Percentiles rank a stretch among this genome's conserved stretches.
Evolutionary conservation across 2,888 invertebrate genomes (phyloP).

Genomic region (Callinectes sapidus): DNA sequence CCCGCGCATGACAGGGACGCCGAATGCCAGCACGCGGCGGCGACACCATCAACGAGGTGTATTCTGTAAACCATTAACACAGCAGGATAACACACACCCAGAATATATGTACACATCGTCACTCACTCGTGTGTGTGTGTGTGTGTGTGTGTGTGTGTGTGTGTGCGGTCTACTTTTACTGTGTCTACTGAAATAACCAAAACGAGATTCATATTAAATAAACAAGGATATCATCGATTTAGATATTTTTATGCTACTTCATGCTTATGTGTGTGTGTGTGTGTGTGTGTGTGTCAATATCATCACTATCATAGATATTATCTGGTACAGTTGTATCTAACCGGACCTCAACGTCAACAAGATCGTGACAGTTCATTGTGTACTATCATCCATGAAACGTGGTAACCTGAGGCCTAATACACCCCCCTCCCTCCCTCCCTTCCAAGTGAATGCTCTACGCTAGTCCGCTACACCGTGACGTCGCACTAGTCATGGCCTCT

Average conservation of each 20-base stretch:
- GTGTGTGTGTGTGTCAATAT: constrained; percentile 21
- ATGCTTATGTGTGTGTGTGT: background rate
- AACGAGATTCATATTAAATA: too few relatives aligned
- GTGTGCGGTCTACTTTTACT: background rate
- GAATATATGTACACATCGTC: background rate
- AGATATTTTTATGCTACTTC: background rate
- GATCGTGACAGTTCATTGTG: background rate
- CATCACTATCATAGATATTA: background rate
- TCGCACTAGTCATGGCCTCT: background rate
- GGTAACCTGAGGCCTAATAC: background rate
- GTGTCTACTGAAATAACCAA: too few relatives aligned
- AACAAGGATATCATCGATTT: background rate
- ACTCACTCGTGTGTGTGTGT: background rate
- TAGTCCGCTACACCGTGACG: background rate
- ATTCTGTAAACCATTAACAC: background rate
- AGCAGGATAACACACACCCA: background rate
- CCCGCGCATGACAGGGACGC: too few relatives aligned
- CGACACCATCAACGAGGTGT: background rate
- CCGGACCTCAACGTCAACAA: background rate
- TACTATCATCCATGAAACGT: background rate
- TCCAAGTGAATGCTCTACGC: background rate
- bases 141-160: constrained; percentile 15
- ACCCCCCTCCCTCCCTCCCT: too few relatives aligned
- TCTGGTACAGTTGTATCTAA: background rate
- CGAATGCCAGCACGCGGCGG: background rate